These are phyloP conservation scores for Ceratina calcarata DNA, from an alignment of 1,140 invertebrate genomes.

Conservation along the genomic window DNA sequence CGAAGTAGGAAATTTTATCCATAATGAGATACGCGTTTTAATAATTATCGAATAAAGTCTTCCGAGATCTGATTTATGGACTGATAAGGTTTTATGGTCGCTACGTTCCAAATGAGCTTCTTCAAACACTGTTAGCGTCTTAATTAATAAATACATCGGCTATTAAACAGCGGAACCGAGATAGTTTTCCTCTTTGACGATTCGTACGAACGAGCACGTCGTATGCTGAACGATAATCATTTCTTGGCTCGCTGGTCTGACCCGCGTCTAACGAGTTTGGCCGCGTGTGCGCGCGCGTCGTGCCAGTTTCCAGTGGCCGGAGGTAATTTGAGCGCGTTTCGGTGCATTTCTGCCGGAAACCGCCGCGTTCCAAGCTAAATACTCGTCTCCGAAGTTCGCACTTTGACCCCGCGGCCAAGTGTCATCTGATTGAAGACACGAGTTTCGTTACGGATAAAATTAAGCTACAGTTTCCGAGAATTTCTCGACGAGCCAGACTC, in stretches of 20 bases:
- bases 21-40: no score
- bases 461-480: no score
- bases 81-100: conserved; percentile 24
- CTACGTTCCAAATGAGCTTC: background rate
- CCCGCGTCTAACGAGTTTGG: conserved; percentile 33
- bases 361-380: background rate
- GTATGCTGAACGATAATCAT: background rate
- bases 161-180: conserved; percentile 17
- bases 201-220: conserved; percentile 7
- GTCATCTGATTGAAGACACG: background rate
- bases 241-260: conserved; percentile 22
- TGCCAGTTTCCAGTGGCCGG: conserved; percentile 21
- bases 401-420: background rate
- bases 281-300: background rate
- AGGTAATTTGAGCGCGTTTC: conserved; percentile 2
- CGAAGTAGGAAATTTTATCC: no score
- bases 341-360: background rate
- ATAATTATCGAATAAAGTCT: background rate
- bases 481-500: background rate
- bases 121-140: conserved; percentile 14
- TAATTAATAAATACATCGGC: conserved; percentile 29
- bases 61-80: conserved; percentile 29
- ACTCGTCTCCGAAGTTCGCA: background rate
- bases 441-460: background rate
- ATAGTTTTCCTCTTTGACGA: conserved; percentile 6